Evolutionary conservation across 1,140 invertebrate genomes (phyloP), one percentile per base, ranked within the genome.

Genomic region (Drepana arcuata): DNA sequence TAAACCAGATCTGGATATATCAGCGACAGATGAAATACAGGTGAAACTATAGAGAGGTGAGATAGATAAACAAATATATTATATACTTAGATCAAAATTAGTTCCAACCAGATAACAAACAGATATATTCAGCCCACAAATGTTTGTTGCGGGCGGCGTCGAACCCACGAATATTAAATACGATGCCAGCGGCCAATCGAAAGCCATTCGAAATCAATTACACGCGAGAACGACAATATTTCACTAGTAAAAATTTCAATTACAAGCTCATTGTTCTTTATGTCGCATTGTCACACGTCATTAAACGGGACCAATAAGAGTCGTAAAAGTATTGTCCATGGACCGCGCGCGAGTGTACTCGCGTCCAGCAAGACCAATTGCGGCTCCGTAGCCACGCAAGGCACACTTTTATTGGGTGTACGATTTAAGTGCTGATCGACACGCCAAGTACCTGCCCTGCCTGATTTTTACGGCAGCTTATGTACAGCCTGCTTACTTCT

Each of bases 341-440:
- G 56, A 43, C 46, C 41, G 47, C 39, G 55, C 48, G 55, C 55
- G 46, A 49, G 37, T 40, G 53, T 60, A 55, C 58, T 65, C 67
- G 59, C 57, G 51, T 64, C 54, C 60, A 62, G 39, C 49, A 60
- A 59, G 60, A 69, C 77, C 77, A 81, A 81, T 79, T 77, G 77
- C 77, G 50, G 64, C 50, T 54, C 48, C 58, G 46, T 57, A 56
- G 46, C 52, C 43, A 54, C 35, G 59, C 49, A 65, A 62, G 68
- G 58, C 63, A 69, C 58, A 78, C 71, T 69, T 80, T 81, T 81
- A 81, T 81, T 81, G 75, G 75, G 69, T 78, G 75, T 70, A 77
- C 70, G 69, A 74, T 78, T 78, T 78, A 81, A 78, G 73, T 81
- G 73, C 64, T 63, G 62, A 61, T 73, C 65, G 71, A 69, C 69